phyloP scores from a whole-genome alignment of 2,113 vertebrate genomes.

The Cichladusa arquata region DNA sequence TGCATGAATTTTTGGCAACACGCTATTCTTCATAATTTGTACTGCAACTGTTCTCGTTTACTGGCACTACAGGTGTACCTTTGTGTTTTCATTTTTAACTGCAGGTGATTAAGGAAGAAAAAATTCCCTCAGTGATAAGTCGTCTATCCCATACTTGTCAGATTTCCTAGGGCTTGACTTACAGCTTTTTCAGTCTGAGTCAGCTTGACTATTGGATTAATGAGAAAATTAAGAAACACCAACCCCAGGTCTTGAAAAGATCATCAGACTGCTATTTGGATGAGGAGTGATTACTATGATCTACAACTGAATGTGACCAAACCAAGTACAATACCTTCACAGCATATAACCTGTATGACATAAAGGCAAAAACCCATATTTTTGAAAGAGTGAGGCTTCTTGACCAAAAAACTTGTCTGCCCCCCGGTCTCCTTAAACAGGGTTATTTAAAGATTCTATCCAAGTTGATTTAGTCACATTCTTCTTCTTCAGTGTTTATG shows the following conservation, averaged over 20 bases:
- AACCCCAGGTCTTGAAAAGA: neutral
- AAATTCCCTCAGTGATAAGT: neutral
- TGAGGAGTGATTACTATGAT: neutral
- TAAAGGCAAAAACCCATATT: neutral
- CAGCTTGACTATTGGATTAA: neutral
- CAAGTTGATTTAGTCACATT: neutral
- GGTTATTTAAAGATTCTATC: neutral
- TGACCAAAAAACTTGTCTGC: neutral
- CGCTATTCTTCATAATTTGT: constrained; percentile 34
- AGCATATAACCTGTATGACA: neutral
- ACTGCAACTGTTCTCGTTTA: neutral
- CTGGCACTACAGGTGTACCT: constrained; percentile 30
- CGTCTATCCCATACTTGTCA: neutral
- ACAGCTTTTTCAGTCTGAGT: constrained; percentile 4
- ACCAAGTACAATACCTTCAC: neutral
- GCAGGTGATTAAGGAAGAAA: neutral
- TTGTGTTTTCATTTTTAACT: constrained; percentile 34
- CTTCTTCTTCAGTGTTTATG: neutral
- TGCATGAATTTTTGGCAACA: constrained; percentile 41
- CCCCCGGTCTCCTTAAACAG: neutral
- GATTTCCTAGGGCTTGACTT: constrained; percentile 26
- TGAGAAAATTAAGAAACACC: neutral
- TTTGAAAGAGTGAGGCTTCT: neutral
- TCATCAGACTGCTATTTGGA: neutral
- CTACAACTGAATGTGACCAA: neutral